Base-by-base conservation (phyloP, 2,888 invertebrate genomes). In the Leptinotarsa rubiginosa region DNA sequence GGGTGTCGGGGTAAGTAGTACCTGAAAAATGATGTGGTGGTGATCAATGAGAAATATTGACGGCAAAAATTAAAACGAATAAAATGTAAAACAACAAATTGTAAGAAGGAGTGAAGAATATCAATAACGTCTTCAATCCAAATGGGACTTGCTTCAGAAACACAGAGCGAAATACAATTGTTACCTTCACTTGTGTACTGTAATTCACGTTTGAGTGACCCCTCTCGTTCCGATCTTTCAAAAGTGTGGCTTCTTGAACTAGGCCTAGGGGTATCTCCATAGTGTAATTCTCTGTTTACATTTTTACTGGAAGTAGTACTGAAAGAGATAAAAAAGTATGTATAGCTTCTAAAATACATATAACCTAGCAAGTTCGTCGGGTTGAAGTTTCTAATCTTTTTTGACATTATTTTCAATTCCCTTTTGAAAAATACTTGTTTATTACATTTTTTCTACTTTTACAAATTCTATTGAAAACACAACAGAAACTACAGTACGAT, bases 271-370 rank as follows among this genome's bases (percentile, higher is more conserved):
- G 85, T 84, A 68, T 86, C 86, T 16, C 86, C 87, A 77, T 87
- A 87, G 64, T 86, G 85, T 4, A 87, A 79, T 77, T 87, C 87
- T 62, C 87, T 81, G 77, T 88, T 86, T 1, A 88, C 87, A 4
- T 81, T 80, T 70, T 83, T 84, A 70, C 83, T 85, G 18, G 82
- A 82, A 65, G 82, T 72, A 41, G 69, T 65, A 72, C 59, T 69
- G 25, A 18, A 69, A 73, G 16, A 41, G n/a, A 31, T 20, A 20
- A 59, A 56, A 59, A 59, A 0, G 25, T 15, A 25, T 13, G 18
- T 59, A 16, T 5, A 59, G 20, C 5, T n/a, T 22, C 25, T 13
- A 20, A 69, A 59, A 41, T 12, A 12, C 41, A 10, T 12, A 41
- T 22, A 59, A n/a, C 7, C 54, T 31, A 31, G 31, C 31, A 31